Percentiles rank a stretch among this genome's conserved stretches.
phyloP scores from a whole-genome alignment of 2,888 invertebrate genomes.

The Zaprionus obscuricornis region DNA sequence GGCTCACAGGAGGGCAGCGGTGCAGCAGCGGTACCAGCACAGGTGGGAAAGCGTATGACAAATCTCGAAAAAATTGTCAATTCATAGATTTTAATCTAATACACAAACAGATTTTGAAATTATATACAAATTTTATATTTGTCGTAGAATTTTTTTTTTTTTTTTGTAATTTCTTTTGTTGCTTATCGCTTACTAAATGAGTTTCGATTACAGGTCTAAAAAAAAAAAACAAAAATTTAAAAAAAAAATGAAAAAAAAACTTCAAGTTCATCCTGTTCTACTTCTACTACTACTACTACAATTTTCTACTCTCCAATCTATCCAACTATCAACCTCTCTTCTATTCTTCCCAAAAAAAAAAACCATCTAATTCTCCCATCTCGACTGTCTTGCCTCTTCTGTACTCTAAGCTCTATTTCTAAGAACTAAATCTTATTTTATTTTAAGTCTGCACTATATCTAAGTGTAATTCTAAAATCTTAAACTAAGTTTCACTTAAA shows the following conservation, averaged over 20 bases:
- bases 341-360: conserved; percentile 45
- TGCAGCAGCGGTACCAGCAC: conserved; percentile 71
- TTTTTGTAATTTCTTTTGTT: conserved; percentile 14
- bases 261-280: too few species aligned
- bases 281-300: conserved; percentile 33
- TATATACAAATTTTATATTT: background rate
- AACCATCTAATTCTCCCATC: conserved; percentile 58
- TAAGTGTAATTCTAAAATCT: conserved; percentile 38
- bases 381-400: conserved; percentile 62
- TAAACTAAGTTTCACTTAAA: conserved; percentile 59
- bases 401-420: conserved; percentile 46
- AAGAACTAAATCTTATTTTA: too few species aligned
- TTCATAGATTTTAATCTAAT: too few species aligned
- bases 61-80: conserved; percentile 37
- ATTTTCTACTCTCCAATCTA: conserved; percentile 33
- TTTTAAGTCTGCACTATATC: too few species aligned
- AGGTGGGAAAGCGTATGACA: conserved; percentile 80
- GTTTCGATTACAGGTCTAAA: conserved; percentile 74
- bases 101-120: too few species aligned
- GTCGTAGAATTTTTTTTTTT: conserved; percentile 11
- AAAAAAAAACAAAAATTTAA: too few species aligned
- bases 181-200: conserved; percentile 60
- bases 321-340: conserved; percentile 40
- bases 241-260: too few species aligned
- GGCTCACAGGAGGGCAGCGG: conserved; percentile 80